Base-by-base conservation (phyloP, 2,113 vertebrate genomes). In the Nannobrachium achirus region DNA sequence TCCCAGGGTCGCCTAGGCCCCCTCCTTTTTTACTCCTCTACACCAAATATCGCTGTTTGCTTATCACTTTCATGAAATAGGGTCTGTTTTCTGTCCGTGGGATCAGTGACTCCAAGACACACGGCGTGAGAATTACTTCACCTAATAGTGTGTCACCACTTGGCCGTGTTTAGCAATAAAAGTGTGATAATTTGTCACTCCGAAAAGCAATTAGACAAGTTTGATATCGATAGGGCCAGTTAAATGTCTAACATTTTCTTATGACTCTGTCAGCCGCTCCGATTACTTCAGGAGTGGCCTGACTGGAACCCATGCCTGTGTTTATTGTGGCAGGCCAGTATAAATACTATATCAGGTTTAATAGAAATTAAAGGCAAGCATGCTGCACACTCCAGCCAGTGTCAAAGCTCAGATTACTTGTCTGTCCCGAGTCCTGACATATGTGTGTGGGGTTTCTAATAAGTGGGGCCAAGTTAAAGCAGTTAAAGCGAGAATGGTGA, bases 21-120 rank as follows among this genome's bases (percentile, higher is more conserved):
- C n/a, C n/a, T n/a, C n/a, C n/a, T n/a, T 33, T 4, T 33, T 33
- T 33, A 33, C 25, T n/a, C 25, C 25, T 16, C 48, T 7, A 7
- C 10, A 50, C 14, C 10, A 14, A 16, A 50, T 14, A 5, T 1
- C 1, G 4, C 3, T 7, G 48, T 11, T 16, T 16, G 15, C 6
- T 55, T 20, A 14, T 38, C 33, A 44, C 18, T 66, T 67, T 77
- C 57, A 71, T 75, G 72, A 73, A 75, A 66, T 41, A 7, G 13
- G 48, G 39, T 58, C 73, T 73, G 72, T 63, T 33, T 33, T 25
- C 10, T 42, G 14, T 55, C 44, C 25, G 20, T 33, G 59, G 38
- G 51, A 49, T 63, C 44, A 46, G 44, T 3, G 14, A 46, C 44
- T 11, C 14, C 44, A 46, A 46, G 44, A 14, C 44, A 46, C 10